These are phyloP conservation scores for Mormyrus iriodes DNA, from an alignment of 2,113 vertebrate species.

Conservation along the genomic window DNA sequence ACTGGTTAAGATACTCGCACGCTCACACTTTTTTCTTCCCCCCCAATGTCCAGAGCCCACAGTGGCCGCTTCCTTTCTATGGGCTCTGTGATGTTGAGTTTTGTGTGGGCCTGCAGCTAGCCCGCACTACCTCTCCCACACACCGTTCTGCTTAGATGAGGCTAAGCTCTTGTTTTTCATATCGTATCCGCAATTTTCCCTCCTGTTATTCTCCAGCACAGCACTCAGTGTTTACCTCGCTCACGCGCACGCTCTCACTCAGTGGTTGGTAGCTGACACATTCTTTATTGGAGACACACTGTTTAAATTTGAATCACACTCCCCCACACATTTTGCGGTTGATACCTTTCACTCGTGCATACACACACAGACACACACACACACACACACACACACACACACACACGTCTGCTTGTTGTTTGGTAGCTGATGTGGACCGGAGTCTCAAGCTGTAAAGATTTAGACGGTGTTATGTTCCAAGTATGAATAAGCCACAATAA, in stretches of 20 bases:
- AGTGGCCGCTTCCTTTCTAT: not conserved
- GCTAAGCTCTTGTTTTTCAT: not conserved
- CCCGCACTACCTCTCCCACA: not conserved
- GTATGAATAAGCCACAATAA: slow-evolving; percentile 23
- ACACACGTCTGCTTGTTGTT: not conserved
- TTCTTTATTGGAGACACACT: not conserved
- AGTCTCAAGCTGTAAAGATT: slow-evolving; percentile 21
- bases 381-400: not conserved
- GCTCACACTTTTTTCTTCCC: not conserved
- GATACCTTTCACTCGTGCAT: not conserved
- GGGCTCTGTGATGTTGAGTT: not conserved
- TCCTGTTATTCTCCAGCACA: not conserved
- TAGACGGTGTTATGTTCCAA: slow-evolving; percentile 22
- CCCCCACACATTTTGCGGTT: not conserved
- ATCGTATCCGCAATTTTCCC: not conserved
- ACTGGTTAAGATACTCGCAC: not conserved
- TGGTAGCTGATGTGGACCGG: slow-evolving; percentile 7
- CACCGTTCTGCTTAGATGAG: not conserved
- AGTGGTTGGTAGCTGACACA: not conserved
- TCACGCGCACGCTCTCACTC: not conserved
- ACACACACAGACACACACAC: slow-evolving; percentile 13
- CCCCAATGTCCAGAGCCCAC: not conserved
- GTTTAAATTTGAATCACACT: not conserved
- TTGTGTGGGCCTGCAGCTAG: not conserved
- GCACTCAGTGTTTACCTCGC: not conserved